Percentiles rank a stretch among this genome's conserved stretches.
Evolutionary conservation across 2,797 vertebrate genomes (phyloP).

Genomic region (Echeneis naucrates): DNA sequence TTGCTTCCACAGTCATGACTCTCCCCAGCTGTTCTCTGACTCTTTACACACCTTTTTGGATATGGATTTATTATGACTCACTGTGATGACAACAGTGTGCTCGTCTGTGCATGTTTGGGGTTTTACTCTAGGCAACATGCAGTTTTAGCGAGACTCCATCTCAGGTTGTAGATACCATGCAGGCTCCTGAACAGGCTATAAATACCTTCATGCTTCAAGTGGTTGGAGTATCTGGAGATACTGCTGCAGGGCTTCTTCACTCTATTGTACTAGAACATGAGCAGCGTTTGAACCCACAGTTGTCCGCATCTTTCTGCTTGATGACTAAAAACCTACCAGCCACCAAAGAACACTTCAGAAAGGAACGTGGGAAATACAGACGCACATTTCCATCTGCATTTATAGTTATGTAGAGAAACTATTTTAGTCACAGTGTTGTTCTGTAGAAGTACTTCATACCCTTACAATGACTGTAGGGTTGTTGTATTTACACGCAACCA

Average conservation of each 20-base stretch:
- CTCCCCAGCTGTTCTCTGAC: constrained; percentile 58
- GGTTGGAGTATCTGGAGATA: constrained; percentile 63
- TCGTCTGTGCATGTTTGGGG: constrained; percentile 45
- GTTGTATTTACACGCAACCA: constrained; percentile 4
- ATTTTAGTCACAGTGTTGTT: constrained; percentile 22
- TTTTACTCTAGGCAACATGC: constrained; percentile 12
- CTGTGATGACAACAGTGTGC: constrained; percentile 36
- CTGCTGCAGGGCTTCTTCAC: constrained; percentile 49
- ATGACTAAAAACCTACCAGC: constrained; percentile 44
- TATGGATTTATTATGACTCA: constrained; percentile 57
- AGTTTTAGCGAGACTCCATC: constrained; percentile 21
- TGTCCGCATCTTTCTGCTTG: constrained; percentile 6
- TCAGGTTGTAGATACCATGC: constrained; percentile 27
- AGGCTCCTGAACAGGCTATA: constrained; percentile 56
- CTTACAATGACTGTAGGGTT: not conserved
- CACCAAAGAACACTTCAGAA: not conserved
- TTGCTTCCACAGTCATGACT: constrained; percentile 6
- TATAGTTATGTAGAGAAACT: constrained; percentile 10
- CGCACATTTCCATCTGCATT: constrained; percentile 15
- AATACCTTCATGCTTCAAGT: constrained; percentile 66
- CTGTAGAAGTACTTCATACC: constrained; percentile 12
- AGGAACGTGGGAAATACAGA: not conserved
- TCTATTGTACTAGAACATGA: constrained; percentile 17
- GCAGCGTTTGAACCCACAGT: constrained; percentile 47
- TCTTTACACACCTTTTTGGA: constrained; percentile 33